A percentile compares a stretch with the other conserved stretches of the same genome.
phyloP scores from a whole-genome alignment of 2,113 vertebrate species.

The Shinisaurus crocodilurus region DNA sequence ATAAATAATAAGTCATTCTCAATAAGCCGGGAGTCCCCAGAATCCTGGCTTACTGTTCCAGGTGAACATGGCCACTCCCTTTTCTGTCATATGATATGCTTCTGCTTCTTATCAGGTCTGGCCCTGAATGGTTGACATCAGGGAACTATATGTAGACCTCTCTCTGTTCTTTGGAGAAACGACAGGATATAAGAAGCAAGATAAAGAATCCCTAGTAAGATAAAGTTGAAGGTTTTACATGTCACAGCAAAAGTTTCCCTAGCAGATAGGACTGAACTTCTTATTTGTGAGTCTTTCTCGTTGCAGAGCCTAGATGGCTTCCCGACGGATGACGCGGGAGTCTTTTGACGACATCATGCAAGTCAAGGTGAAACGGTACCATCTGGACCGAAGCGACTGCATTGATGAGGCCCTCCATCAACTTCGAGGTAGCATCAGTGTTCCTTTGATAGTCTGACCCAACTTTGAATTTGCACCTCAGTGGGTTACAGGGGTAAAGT shows the following conservation, averaged over 20 bases:
- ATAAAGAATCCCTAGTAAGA: no score
- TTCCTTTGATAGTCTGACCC: no score
- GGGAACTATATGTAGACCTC: not conserved
- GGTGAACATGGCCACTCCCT: not conserved
- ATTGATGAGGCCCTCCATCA: slow-evolving; percentile 56
- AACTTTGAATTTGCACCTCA: no score
- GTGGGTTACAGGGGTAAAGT: no score
- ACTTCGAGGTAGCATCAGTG: slow-evolving; percentile 67
- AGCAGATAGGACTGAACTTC: not conserved
- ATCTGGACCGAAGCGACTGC: slow-evolving; percentile 66
- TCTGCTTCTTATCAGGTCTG: not conserved
- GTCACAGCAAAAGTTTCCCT: no score
- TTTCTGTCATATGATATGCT: no score
- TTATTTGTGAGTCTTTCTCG: not conserved
- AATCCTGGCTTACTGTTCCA: not conserved
- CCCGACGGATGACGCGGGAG: slow-evolving; percentile 74
- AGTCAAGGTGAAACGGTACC: slow-evolving; percentile 74
- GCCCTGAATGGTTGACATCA: not conserved
- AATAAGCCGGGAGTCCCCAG: not conserved
- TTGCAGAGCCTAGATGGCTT: slow-evolving; percentile 70
- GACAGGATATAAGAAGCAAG: no score
- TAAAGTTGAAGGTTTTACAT: no score
- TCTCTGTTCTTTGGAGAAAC: not conserved
- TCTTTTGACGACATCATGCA: slow-evolving; percentile 76
- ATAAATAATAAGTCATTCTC: no score